phyloP scores from a whole-genome alignment of 2,113 vertebrate genomes.

The Talpa occidentalis region DNA sequence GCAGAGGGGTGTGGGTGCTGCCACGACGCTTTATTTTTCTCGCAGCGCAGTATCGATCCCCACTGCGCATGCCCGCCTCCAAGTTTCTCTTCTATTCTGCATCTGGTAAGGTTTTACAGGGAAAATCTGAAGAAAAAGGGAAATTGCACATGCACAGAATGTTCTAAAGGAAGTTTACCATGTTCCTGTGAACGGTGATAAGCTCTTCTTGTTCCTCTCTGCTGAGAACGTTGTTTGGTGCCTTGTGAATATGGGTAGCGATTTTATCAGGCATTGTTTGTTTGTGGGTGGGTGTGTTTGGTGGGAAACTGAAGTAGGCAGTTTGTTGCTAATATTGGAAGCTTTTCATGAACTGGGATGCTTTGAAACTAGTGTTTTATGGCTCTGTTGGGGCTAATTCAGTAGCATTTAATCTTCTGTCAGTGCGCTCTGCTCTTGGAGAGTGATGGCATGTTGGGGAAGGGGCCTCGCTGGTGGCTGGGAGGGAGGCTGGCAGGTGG shows the following conservation, averaged over 20 bases:
- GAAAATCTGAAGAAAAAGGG: neutral
- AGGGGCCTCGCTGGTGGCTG: neutral
- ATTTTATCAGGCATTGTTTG: neutral
- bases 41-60: neutral
- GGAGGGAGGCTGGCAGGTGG: neutral
- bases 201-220: neutral
- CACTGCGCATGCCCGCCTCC: neutral
- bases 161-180: neutral
- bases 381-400: neutral
- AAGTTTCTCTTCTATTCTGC: neutral
- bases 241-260: neutral
- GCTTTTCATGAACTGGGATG: neutral
- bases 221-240: neutral
- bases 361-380: neutral
- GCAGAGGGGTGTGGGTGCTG: neutral
- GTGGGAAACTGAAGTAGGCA: neutral
- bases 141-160: neutral
- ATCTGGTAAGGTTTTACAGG: neutral
- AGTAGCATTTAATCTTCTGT: neutral
- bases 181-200: neutral
- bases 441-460: neutral
- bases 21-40: neutral
- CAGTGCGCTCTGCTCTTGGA: neutral
- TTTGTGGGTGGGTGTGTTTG: neutral
- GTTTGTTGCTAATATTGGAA: neutral